A percentile compares a stretch with the other conserved stretches of the same genome.
phyloP scores from a whole-genome alignment of 2,113 vertebrate species.

The Camarhynchus parvulus region DNA sequence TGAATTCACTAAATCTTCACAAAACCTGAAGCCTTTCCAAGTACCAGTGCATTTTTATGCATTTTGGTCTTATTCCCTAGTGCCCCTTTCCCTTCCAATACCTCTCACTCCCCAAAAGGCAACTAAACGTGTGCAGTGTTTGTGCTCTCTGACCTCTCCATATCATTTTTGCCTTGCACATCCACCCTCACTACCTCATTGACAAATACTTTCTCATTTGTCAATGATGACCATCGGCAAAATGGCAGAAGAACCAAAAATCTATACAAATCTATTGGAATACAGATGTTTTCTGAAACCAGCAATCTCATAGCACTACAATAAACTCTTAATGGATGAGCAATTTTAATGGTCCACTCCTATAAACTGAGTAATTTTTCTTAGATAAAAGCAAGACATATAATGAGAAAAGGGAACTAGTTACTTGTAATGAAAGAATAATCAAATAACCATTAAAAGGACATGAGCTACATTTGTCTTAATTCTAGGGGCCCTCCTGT shows the following conservation, averaged over 20 bases:
- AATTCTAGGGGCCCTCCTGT: slow-evolving; percentile 1
- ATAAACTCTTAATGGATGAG: slow-evolving; percentile 4
- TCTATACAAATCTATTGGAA: not conserved
- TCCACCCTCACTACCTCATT: not conserved
- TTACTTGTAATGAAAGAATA: slow-evolving; percentile 44
- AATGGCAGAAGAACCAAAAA: not conserved
- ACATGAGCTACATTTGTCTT: slow-evolving; percentile 45
- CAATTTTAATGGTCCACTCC: not conserved
- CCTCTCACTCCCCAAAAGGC: not conserved
- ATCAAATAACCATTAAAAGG: slow-evolving; percentile 48
- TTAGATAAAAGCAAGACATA: slow-evolving; percentile 28
- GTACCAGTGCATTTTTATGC: not conserved
- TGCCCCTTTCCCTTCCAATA: not conserved
- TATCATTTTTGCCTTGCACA: not conserved
- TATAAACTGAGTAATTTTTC: slow-evolving; percentile 6
- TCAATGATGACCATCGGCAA: not conserved
- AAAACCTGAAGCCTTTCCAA: not conserved
- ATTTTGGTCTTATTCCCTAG: not conserved
- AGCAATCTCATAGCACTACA: not conserved
- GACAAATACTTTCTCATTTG: not conserved
- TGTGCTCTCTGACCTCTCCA: not conserved
- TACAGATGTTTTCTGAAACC: not conserved
- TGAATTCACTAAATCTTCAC: not conserved
- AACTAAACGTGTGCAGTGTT: not conserved
- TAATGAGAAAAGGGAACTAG: slow-evolving; percentile 56